These are phyloP conservation scores for Leptinotarsa undecemlineata DNA, from an alignment of 1,140 invertebrate genomes.

Conservation along the genomic window DNA sequence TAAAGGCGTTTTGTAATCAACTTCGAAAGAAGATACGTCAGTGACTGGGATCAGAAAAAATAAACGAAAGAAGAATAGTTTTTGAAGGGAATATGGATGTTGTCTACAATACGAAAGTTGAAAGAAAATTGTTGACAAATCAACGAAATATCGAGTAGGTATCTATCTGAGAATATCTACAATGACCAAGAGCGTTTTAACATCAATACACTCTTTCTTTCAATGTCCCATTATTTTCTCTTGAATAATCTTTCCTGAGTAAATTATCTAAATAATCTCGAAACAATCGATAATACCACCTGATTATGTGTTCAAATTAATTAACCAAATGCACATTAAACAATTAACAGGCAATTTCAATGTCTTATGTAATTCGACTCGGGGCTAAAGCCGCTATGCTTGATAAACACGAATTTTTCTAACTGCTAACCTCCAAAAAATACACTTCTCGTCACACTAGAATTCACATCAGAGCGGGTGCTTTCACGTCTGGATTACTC, in stretches of 20 bases:
- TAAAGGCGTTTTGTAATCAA: too few species aligned
- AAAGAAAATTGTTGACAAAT: too few species aligned
- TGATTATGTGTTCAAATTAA: conserved; percentile 1
- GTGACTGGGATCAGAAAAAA: too few species aligned
- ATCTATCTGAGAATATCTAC: too few species aligned
- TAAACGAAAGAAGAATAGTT: too few species aligned
- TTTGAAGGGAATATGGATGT: too few species aligned
- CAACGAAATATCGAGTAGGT: too few species aligned
- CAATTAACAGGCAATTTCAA: conserved; percentile 19
- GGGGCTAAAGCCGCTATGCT: conserved; percentile 25
- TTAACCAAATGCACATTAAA: conserved; percentile 10
- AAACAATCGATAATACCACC: neutral
- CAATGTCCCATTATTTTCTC: neutral
- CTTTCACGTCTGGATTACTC: conserved; percentile 35
- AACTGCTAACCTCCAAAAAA: conserved; percentile 25
- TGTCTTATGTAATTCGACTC: conserved; percentile 14
- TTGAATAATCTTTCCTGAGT: neutral
- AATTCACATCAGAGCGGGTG: conserved; percentile 27
- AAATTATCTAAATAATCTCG: neutral
- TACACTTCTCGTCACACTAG: conserved; percentile 33
- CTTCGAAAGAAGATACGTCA: too few species aligned
- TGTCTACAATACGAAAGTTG: too few species aligned
- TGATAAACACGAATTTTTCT: conserved; percentile 29
- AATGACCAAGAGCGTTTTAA: too few species aligned
- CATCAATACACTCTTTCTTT: too few species aligned